Evolutionary conservation across 64 coral and sea anemone genomes (phyloP).

Genomic region (Trachythela sp.): DNA sequence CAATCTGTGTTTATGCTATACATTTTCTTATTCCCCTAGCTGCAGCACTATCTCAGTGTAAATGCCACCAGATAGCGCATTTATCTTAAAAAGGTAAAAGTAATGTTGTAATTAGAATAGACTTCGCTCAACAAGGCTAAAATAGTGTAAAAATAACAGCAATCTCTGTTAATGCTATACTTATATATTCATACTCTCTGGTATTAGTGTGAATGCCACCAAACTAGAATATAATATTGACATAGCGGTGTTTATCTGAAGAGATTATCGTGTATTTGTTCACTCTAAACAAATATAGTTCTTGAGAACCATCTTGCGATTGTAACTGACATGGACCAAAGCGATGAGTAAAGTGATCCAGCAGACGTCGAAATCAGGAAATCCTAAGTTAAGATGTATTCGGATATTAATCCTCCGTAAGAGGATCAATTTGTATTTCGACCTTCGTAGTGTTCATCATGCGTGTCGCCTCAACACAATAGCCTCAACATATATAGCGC

Average conservation of each 20-base stretch:
- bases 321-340: not conserved
- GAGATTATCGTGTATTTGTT: not conserved
- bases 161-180: not conserved
- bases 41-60: too few relatives aligned
- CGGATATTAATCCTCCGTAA: not conserved
- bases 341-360: conserved; percentile 24
- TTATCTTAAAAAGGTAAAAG: too few relatives aligned
- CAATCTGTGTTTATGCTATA: too few relatives aligned
- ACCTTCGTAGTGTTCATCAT: not conserved
- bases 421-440: not conserved
- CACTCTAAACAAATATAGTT: not conserved
- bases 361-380: conserved; percentile 26
- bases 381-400: conserved; percentile 15
- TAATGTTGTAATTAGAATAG: not conserved
- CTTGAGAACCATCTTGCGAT: not conserved
- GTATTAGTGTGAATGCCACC: not conserved
- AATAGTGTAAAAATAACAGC: not conserved
- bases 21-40: too few relatives aligned
- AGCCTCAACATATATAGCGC: not conserved
- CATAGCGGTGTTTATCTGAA: not conserved
- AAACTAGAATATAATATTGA: not conserved
- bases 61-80: too few relatives aligned
- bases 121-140: not conserved
- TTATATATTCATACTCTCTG: not conserved
- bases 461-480: not conserved